A percentile compares a stretch with the other conserved stretches of the same genome.
phyloP scores from a whole-genome alignment of 2,113 vertebrate species.

The Rhadina sibilatrix region DNA sequence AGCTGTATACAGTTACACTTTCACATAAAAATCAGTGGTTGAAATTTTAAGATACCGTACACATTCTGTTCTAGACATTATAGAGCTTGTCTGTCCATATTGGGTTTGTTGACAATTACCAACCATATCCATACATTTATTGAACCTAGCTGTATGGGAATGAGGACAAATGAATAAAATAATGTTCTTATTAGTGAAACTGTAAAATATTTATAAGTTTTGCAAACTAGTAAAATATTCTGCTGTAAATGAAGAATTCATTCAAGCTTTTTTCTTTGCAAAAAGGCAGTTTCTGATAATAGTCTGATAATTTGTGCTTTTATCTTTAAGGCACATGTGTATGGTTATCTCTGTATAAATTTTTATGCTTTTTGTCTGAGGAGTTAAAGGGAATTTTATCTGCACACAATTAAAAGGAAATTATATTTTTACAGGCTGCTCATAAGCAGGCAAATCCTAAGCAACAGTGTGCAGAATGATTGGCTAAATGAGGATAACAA shows the following conservation, averaged over 20 bases:
- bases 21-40: background rate
- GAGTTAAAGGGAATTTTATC: background rate
- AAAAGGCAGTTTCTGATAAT: background rate
- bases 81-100: background rate
- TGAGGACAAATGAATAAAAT: background rate
- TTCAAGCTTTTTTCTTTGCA: background rate
- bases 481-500: background rate
- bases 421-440: background rate
- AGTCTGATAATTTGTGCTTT: background rate
- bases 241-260: background rate
- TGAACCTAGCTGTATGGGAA: background rate
- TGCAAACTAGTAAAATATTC: background rate
- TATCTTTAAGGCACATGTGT: background rate
- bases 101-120: background rate
- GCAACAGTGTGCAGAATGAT: background rate
- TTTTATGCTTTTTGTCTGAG: background rate
- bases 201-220: background rate
- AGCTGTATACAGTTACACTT: background rate
- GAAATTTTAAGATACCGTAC: background rate
- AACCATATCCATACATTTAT: background rate
- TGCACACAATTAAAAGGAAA: background rate
- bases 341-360: background rate
- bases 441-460: conserved; percentile 8
- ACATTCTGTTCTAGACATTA: background rate
- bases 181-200: background rate